Evolutionary conservation across 1,140 invertebrate genomes (phyloP).

Genomic region (Steinernema feltiae): DNA sequence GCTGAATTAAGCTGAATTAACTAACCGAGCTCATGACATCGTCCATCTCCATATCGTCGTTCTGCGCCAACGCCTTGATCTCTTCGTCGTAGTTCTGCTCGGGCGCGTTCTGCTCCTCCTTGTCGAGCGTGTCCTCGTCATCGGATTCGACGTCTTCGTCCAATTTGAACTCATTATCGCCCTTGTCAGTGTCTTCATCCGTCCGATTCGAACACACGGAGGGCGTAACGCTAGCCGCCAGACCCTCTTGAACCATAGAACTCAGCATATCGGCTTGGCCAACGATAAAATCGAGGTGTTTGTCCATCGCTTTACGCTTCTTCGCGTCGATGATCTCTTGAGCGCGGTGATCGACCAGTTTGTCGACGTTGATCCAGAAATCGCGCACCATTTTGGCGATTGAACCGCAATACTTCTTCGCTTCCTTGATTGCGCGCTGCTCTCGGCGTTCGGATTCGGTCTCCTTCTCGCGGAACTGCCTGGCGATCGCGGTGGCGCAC

Average conservation of each 20-base stretch:
- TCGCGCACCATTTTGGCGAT: slow-evolving; percentile 85
- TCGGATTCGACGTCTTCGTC: slow-evolving; percentile 59
- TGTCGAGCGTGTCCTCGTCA: slow-evolving; percentile 84
- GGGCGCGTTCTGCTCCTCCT: slow-evolving; percentile 72
- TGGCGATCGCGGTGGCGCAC: background rate
- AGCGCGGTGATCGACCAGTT: slow-evolving; percentile 46
- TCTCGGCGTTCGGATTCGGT: background rate
- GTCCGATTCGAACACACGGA: slow-evolving; percentile 65
- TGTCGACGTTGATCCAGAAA: slow-evolving; percentile 70
- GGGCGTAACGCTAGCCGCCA: slow-evolving; percentile 41
- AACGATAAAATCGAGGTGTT: slow-evolving; percentile 95
- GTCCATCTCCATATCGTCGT: slow-evolving; percentile 83
- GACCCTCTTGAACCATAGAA: slow-evolving; percentile 60
- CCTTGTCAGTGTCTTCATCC: slow-evolving; percentile 61
- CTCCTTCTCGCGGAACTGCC: background rate
- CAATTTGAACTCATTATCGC: slow-evolving; percentile 14
- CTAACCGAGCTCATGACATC: slow-evolving; percentile 63
- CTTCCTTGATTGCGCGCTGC: background rate
- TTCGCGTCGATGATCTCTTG: slow-evolving; percentile 51
- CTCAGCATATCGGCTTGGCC: slow-evolving; percentile 98
- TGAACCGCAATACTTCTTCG: slow-evolving; percentile 60
- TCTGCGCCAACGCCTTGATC: slow-evolving; percentile 76
- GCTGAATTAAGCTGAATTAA: slow-evolving; percentile 21
- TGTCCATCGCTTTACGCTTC: slow-evolving; percentile 82
- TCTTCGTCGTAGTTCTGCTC: slow-evolving; percentile 64